phyloP scores from a whole-genome alignment of 2,888 invertebrate genomes.

The Margaritifera margaritifera region DNA sequence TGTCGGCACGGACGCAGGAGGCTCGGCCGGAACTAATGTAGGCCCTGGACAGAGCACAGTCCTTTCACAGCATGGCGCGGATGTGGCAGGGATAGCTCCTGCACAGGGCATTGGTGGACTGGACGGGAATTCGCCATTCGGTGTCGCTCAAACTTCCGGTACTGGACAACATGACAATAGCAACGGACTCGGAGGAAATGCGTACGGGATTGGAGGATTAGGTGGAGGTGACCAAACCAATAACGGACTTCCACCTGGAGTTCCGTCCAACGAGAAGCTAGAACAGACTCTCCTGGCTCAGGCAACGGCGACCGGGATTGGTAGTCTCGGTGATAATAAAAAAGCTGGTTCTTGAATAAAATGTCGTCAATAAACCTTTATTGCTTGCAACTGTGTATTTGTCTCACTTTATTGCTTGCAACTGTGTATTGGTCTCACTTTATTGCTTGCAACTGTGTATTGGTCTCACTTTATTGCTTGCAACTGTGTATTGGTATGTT shows the following conservation, averaged over 20 bases:
- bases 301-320: conserved; percentile 16
- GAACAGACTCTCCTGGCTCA: conserved; percentile 8
- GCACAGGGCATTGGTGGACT: background rate
- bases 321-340: conserved; percentile 6
- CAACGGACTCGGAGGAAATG: conserved; percentile 5
- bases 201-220: conserved; percentile 1
- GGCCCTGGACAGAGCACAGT: conserved; percentile 24
- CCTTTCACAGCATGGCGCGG: conserved; percentile 17
- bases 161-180: conserved; percentile 1
- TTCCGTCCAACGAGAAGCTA: conserved; percentile 7
- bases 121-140: conserved; percentile 2
- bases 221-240: conserved; percentile 1
- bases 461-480: too few relatives aligned
- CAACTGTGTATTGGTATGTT: too few relatives aligned
- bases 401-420: too few relatives aligned
- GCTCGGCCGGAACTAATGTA: too few relatives aligned
- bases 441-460: too few relatives aligned
- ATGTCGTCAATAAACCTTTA: background rate
- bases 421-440: too few relatives aligned
- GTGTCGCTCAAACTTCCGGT: conserved; percentile 1
- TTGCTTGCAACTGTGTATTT: too few relatives aligned
- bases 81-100: background rate
- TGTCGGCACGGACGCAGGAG: too few relatives aligned
- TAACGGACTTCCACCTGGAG: conserved; percentile 9
- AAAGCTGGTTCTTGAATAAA: too few relatives aligned